These are phyloP conservation scores for Tiliqua scincoides DNA, from an alignment of 2,113 vertebrate genomes.

Conservation along the genomic window DNA sequence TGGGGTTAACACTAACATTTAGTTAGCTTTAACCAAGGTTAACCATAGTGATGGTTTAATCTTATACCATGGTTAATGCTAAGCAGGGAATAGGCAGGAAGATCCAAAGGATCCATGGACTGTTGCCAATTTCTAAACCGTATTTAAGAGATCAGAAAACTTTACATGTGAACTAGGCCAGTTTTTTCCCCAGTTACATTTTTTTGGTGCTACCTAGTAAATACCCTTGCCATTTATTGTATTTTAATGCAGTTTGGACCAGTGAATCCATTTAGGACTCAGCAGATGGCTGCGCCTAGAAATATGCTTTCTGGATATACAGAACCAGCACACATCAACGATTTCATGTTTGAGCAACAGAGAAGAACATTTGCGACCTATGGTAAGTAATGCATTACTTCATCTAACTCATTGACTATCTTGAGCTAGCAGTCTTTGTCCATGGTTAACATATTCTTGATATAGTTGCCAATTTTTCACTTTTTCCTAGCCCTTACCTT, in stretches of 20 bases:
- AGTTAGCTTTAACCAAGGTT: not conserved
- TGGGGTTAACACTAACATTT: too few relatives aligned
- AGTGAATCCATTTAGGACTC: conserved; percentile 90
- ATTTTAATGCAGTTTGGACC: conserved; percentile 88
- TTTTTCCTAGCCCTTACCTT: not conserved
- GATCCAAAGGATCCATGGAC: not conserved
- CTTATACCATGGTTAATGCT: not conserved
- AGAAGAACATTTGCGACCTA: conserved; percentile 95
- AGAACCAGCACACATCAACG: conserved; percentile 95
- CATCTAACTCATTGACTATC: not conserved
- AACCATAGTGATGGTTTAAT: not conserved
- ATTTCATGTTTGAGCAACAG: conserved; percentile 99
- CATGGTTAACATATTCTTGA: not conserved
- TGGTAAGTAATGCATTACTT: conserved; percentile 74
- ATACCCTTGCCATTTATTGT: not conserved
- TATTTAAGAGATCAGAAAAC: not conserved
- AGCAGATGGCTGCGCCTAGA: conserved; percentile 96
- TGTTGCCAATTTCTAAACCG: not conserved
- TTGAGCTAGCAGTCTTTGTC: not conserved
- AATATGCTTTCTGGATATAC: conserved; percentile 98
- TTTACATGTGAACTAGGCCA: not conserved
- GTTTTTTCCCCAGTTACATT: not conserved
- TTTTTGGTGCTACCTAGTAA: not conserved
- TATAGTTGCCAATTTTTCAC: not conserved
- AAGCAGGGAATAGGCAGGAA: not conserved